A percentile compares a stretch with the other conserved stretches of the same genome.
Conservation (phyloP, 2,797 vertebrate genomes). For the Myotis vivesi region DNA sequence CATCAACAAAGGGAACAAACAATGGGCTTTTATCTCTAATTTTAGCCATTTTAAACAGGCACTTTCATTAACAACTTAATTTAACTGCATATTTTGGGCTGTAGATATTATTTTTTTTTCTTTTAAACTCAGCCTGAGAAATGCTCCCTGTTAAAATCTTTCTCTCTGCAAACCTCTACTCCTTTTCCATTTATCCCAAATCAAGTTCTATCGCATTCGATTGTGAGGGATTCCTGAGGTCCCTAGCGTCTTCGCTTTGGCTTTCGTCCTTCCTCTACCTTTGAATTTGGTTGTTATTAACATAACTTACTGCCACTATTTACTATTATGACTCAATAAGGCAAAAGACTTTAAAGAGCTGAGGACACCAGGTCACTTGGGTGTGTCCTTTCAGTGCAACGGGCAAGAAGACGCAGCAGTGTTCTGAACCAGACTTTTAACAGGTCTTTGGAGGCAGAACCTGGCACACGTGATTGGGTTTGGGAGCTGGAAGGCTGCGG, state of each 20-base stretch:
- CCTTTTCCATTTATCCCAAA: neutral
- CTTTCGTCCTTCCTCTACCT: slow-evolving; percentile 35
- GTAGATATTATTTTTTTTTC: slow-evolving; percentile 16
- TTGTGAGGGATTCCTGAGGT: neutral
- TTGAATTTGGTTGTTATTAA: slow-evolving; percentile 46
- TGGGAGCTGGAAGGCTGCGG: neutral
- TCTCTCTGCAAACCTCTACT: slow-evolving; percentile 14
- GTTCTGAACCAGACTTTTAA: neutral
- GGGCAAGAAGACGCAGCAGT: neutral
- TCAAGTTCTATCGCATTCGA: neutral
- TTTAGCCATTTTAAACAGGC: slow-evolving; percentile 65
- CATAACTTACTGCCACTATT: neutral
- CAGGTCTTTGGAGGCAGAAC: neutral
- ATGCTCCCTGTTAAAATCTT: neutral
- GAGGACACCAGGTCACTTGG: neutral
- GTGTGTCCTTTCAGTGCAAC: neutral
- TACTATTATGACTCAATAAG: neutral
- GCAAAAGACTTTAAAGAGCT: neutral
- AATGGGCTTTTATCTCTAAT: slow-evolving; percentile 56
- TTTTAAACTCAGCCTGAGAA: slow-evolving; percentile 39
- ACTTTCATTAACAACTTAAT: slow-evolving; percentile 66
- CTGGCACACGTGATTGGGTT: fast-evolving
- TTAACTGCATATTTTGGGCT: slow-evolving; percentile 60
- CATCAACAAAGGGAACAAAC: slow-evolving; percentile 55
- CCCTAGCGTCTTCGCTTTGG: slow-evolving; percentile 4